phyloP scores from a whole-genome alignment of 23 tunicate genomes.

The Phallusia fumigata region DNA sequence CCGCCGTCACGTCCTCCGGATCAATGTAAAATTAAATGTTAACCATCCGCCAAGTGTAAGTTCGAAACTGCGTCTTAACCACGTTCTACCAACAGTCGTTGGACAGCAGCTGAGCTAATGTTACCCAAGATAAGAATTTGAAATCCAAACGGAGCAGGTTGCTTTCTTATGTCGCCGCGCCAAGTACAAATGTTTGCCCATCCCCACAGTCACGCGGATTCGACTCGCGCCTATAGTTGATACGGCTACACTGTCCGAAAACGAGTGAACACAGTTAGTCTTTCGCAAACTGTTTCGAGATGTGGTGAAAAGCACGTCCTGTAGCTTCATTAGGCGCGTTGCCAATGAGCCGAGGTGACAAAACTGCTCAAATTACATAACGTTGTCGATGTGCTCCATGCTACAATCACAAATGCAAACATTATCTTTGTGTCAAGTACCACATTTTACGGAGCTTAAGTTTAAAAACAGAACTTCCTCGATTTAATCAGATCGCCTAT shows the following conservation, averaged over 20 bases:
- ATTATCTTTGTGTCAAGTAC: background rate
- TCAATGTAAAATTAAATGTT: constrained; percentile 9
- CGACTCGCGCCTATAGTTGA: background rate
- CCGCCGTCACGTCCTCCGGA: constrained; percentile 1
- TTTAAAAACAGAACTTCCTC: background rate
- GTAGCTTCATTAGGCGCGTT: constrained; percentile 1
- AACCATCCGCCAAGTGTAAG: background rate
- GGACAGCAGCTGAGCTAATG: constrained; percentile 3
- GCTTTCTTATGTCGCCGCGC: constrained; percentile 12
- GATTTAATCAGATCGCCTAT: background rate
- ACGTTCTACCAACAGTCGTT: background rate
- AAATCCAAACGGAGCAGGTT: background rate
- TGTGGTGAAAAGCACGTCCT: background rate
- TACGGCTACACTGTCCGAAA: background rate
- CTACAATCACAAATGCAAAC: constrained; percentile 8
- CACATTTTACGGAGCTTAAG: background rate
- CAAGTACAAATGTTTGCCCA: constrained; percentile 1
- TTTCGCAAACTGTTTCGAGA: background rate
- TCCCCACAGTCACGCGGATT: background rate
- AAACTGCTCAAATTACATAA: constrained; percentile 10
- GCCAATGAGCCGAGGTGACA: constrained; percentile 6
- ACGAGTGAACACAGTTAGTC: too few species aligned
- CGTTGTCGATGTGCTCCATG: background rate
- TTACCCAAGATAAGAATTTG: background rate
- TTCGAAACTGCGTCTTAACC: background rate